These are phyloP conservation scores for Bombus balteatus DNA, from an alignment of 1,140 invertebrate genomes.

Conservation along the genomic window DNA sequence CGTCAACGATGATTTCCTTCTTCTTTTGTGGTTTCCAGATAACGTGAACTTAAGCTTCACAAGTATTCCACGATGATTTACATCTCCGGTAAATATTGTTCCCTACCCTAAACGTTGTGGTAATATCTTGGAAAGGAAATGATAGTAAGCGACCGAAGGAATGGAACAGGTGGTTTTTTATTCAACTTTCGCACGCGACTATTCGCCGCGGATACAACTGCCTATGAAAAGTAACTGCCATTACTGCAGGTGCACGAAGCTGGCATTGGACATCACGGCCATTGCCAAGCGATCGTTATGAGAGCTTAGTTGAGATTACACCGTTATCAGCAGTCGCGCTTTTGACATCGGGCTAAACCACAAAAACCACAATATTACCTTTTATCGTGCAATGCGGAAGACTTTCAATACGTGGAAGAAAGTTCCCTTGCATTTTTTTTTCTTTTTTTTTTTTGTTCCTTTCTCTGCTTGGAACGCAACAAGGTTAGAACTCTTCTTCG, in stretches of 20 bases:
- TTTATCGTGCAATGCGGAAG: constrained; percentile 21
- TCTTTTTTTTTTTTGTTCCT: neutral
- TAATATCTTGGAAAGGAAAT: neutral
- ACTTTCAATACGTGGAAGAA: constrained; percentile 22
- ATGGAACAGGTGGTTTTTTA: constrained; percentile 41
- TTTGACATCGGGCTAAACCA: constrained; percentile 28
- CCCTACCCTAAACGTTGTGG: neutral
- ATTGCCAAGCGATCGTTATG: constrained; percentile 19
- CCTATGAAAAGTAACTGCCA: constrained; percentile 34
- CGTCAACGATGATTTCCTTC: neutral
- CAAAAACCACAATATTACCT: neutral
- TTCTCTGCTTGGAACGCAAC: neutral
- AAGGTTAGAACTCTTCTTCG: neutral
- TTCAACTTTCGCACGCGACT: constrained; percentile 33
- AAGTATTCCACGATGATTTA: constrained; percentile 1
- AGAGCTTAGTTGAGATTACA: constrained; percentile 15
- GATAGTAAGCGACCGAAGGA: neutral
- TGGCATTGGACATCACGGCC: constrained; percentile 1
- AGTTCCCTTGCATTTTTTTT: neutral
- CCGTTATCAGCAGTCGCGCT: constrained; percentile 25
- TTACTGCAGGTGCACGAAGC: neutral
- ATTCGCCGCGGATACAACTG: neutral
- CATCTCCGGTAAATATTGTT: neutral
- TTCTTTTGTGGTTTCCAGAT: neutral
- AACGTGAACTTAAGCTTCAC: neutral